Conservation (phyloP, 2,797 vertebrate genomes). For the Argentina silus region DNA sequence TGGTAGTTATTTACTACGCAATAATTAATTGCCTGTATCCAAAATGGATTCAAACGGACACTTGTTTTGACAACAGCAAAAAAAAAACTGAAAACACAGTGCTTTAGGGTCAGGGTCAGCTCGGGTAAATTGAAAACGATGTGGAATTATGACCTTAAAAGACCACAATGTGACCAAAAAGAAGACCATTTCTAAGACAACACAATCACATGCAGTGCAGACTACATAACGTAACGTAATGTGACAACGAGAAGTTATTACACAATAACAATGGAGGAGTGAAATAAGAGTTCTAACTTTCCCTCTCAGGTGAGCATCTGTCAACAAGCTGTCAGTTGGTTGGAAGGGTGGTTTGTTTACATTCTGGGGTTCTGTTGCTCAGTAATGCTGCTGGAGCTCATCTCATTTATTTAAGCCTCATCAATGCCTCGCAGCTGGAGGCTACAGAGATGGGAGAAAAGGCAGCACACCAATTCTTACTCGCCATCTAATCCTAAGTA, state of each 20-base stretch:
- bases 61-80: neutral
- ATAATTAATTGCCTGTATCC: neutral
- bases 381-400: conserved; percentile 35
- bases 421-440: conserved; percentile 45
- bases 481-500: conserved; percentile 22
- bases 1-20: neutral
- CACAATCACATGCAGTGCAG: no score
- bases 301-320: conserved; percentile 50
- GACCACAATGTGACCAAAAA: no score
- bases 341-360: conserved; percentile 69
- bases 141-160: no score
- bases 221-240: neutral
- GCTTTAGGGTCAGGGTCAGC: neutral
- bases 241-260: conserved; percentile 18
- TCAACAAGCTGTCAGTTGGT: conserved; percentile 50
- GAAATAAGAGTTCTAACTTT: conserved; percentile 46
- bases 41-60: neutral
- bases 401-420: conserved; percentile 47
- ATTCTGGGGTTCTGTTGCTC: conserved; percentile 35
- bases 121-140: neutral
- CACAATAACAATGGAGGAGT: conserved; percentile 35
- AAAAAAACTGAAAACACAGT: neutral
- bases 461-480: conserved; percentile 50
- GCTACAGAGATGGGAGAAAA: conserved; percentile 36
- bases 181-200: neutral